Conservation (phyloP, 2,797 vertebrate genomes). For the Columba guinea region DNA sequence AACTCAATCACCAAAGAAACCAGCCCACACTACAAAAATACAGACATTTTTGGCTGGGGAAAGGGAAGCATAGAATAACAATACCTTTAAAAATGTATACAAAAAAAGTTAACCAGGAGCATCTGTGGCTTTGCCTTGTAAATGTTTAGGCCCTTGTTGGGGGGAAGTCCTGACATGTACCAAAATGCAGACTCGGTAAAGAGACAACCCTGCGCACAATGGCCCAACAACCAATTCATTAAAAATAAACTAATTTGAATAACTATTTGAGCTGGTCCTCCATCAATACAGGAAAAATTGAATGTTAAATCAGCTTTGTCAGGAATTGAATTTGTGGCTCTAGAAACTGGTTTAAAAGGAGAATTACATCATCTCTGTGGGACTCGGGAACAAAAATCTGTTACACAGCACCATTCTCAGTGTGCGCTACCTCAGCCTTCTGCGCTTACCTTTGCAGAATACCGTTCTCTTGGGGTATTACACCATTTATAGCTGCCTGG, state of each 20-base stretch:
- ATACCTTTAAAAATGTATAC: background rate
- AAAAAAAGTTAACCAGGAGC: background rate
- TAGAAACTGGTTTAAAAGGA: conserved; percentile 20
- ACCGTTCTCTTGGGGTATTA: conserved; percentile 99
- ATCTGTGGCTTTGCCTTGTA: background rate
- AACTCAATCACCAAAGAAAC: background rate
- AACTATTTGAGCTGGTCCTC: background rate
- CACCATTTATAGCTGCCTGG: conserved; percentile 99
- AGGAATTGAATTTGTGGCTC: background rate
- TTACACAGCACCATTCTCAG: background rate
- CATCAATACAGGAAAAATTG: background rate
- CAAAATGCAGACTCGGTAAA: background rate
- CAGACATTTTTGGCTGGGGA: background rate
- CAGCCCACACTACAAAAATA: background rate
- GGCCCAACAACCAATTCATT: background rate
- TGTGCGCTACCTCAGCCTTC: background rate
- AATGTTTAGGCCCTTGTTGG: background rate
- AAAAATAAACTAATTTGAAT: background rate
- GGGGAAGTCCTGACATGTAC: background rate
- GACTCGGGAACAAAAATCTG: background rate
- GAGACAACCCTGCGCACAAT: background rate
- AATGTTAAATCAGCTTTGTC: background rate
- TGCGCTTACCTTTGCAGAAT: conserved; percentile 95
- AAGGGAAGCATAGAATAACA: background rate
- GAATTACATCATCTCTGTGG: background rate